These are phyloP conservation scores for Forficula auricularia DNA, from an alignment of 1,140 invertebrate genomes.

Conservation along the genomic window DNA sequence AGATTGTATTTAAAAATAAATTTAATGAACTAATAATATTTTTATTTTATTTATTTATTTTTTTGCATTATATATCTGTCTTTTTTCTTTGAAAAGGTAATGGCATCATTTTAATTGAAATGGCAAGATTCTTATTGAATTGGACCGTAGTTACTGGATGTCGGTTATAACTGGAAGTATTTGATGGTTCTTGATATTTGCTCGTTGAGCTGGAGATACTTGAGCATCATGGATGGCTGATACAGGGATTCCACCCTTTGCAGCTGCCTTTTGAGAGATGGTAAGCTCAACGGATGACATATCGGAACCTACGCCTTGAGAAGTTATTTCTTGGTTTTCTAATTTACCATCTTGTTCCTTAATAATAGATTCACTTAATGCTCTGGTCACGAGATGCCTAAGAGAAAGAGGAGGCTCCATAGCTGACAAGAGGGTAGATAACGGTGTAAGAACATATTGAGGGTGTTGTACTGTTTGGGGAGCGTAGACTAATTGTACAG, in stretches of 20 bases:
- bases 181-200: constrained; percentile 9
- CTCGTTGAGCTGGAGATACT: constrained; percentile 12
- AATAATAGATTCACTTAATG: not conserved
- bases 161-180: constrained; percentile 5
- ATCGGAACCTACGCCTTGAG: not conserved
- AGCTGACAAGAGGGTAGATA: not conserved
- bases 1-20: too few species aligned
- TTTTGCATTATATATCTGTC: too few species aligned
- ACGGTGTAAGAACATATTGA: not conserved
- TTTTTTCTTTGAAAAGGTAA: too few species aligned
- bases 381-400: not conserved
- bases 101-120: too few species aligned
- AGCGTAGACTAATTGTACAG: too few species aligned
- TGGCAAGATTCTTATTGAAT: too few species aligned
- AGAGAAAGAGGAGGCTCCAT: not conserved
- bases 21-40: too few species aligned
- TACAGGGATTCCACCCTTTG: constrained; percentile 17
- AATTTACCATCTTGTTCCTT: too few species aligned
- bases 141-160: too few species aligned
- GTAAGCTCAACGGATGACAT: not conserved
- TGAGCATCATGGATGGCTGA: constrained; percentile 19
- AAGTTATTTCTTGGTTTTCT: not conserved
- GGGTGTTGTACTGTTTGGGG: too few species aligned
- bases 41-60: too few species aligned
- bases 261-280: constrained; percentile 10